Conservation (phyloP, 2,113 vertebrate species). For the Alethe diademata region DNA sequence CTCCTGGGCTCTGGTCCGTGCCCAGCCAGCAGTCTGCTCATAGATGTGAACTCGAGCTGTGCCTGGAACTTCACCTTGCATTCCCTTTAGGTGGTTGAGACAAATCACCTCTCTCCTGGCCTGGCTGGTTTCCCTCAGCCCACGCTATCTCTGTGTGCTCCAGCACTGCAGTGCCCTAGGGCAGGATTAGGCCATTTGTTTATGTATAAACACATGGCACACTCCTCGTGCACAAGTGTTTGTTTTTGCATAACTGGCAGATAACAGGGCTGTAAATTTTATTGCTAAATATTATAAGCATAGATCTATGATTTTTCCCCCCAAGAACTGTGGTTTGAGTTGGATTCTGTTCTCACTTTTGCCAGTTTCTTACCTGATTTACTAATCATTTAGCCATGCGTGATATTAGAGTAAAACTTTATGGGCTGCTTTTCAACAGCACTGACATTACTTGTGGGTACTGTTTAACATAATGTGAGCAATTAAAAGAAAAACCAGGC, state of each 20-base stretch:
- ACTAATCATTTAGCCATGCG: background rate
- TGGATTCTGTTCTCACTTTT: constrained; percentile 1
- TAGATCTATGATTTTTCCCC: background rate
- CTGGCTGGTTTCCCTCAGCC: background rate
- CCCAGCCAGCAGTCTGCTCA: background rate
- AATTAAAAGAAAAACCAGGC: background rate
- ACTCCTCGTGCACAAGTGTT: constrained; percentile 67
- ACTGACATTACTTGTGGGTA: background rate
- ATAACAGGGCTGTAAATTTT: constrained; percentile 72
- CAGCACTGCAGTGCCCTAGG: constrained; percentile 52
- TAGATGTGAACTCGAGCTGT: background rate
- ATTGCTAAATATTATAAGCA: constrained; percentile 59
- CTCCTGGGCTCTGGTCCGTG: background rate
- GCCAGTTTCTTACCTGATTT: background rate
- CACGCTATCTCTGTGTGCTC: background rate
- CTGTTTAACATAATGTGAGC: background rate
- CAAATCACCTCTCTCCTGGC: constrained; percentile 11
- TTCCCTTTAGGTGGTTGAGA: background rate
- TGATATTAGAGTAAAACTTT: background rate
- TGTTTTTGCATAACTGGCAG: constrained; percentile 60
- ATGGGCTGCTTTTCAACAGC: background rate
- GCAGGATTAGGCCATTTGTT: constrained; percentile 70
- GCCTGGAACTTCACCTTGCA: constrained; percentile 2
- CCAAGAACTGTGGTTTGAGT: background rate
- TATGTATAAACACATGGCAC: constrained; percentile 78